Percentiles rank a stretch among this genome's conserved stretches.
Evolutionary conservation across 2,888 invertebrate species (phyloP).

Genomic region (Torymus texanus): DNA sequence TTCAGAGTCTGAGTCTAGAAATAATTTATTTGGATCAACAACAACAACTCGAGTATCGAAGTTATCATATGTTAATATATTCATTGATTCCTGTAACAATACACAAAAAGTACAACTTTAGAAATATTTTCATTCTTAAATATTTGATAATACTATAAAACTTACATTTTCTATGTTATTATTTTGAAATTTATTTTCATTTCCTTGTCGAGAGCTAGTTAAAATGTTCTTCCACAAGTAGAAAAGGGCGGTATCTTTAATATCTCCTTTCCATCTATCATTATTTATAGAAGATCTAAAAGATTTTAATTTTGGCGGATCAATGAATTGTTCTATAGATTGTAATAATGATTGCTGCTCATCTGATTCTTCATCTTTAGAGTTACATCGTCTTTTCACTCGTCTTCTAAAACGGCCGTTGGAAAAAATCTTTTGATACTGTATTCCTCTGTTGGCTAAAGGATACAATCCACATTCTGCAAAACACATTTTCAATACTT

Average conservation of each 20-base stretch:
- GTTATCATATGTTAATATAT: too few relatives aligned
- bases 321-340: constrained; percentile 21
- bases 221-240: constrained; percentile 30
- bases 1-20: background rate
- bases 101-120: too few relatives aligned
- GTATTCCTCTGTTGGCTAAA: background rate
- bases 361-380: too few relatives aligned
- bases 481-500: constrained; percentile 7
- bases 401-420: background rate
- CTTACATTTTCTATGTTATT: background rate
- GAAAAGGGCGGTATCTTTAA: constrained; percentile 31
- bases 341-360: background rate
- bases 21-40: background rate
- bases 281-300: constrained; percentile 2
- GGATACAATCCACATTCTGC: constrained; percentile 28
- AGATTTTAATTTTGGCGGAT: background rate
- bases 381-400: too few relatives aligned
- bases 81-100: too few relatives aligned
- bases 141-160: background rate
- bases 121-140: too few relatives aligned
- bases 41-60: background rate
- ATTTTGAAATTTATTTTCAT: background rate
- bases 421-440: background rate
- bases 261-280: constrained; percentile 16
- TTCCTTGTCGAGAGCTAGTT: background rate